Percentiles rank a stretch among this genome's conserved stretches.
Conservation (phyloP, 2,113 vertebrate genomes). For the Lophochroa leadbeateri region DNA sequence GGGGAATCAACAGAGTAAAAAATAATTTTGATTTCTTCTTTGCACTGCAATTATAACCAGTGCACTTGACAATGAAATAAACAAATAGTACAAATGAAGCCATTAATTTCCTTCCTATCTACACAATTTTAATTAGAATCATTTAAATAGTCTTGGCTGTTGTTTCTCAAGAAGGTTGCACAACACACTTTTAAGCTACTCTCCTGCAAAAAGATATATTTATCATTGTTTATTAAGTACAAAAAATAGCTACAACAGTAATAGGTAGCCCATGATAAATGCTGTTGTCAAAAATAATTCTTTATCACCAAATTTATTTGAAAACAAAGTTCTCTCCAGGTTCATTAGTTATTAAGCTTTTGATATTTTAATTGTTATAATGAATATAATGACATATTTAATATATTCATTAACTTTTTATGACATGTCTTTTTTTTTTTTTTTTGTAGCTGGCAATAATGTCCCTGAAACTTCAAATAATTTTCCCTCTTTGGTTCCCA, state of each 20-base stretch:
- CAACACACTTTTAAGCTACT: constrained; percentile 36
- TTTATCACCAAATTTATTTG: constrained; percentile 70
- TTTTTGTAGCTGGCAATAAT: constrained; percentile 71
- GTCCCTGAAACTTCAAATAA: constrained; percentile 45
- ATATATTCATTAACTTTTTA: constrained; percentile 71
- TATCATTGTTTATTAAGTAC: constrained; percentile 64
- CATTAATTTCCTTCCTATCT: constrained; percentile 74
- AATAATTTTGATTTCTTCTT: constrained; percentile 73
- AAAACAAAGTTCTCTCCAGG: constrained; percentile 61
- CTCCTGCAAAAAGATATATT: constrained; percentile 48
- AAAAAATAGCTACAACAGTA: constrained; percentile 43
- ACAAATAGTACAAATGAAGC: constrained; percentile 77
- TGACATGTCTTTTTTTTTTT: not conserved
- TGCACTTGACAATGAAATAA: constrained; percentile 71
- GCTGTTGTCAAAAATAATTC: constrained; percentile 59
- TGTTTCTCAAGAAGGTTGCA: constrained; percentile 64
- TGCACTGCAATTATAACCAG: constrained; percentile 70
- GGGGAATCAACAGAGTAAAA: constrained; percentile 59
- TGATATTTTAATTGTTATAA: constrained; percentile 75
- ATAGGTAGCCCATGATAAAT: constrained; percentile 62
- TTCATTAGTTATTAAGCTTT: constrained; percentile 74
- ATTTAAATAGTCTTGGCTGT: constrained; percentile 76
- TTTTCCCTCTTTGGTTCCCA: not conserved
- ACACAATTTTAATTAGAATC: constrained; percentile 78
- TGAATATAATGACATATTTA: constrained; percentile 73